Evolutionary conservation across 2,797 vertebrate species (phyloP).

Genomic region (Oreonectes daqikongensis): DNA sequence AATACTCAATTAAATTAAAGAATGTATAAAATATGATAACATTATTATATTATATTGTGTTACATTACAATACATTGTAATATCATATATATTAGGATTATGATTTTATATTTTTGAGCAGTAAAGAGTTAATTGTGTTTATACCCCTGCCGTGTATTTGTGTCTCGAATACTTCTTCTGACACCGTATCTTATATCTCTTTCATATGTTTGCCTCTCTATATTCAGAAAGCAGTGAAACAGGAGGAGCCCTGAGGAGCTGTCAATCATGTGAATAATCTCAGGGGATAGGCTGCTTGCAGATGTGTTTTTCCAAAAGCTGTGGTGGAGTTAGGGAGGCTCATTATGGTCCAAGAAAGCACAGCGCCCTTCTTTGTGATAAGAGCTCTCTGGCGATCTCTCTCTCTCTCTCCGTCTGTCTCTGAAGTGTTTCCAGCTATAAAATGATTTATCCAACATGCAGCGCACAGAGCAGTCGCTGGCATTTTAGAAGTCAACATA

Average conservation of each 20-base stretch:
- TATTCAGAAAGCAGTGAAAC: conserved; percentile 45
- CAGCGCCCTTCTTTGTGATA: conserved; percentile 75
- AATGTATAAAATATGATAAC: too few relatives aligned
- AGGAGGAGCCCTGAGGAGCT: conserved; percentile 68
- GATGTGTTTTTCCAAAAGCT: conserved; percentile 72
- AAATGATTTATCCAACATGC: background rate
- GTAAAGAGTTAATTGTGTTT: background rate
- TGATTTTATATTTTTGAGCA: background rate
- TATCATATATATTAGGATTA: background rate
- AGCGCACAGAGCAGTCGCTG: conserved; percentile 15
- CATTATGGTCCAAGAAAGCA: conserved; percentile 75
- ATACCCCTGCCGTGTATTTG: conserved; percentile 5
- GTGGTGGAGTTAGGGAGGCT: conserved; percentile 72
- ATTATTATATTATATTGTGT: too few relatives aligned
- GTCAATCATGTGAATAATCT: conserved; percentile 74
- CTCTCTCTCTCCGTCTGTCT: conserved; percentile 1
- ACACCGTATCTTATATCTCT: conserved; percentile 32
- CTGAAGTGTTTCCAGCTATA: conserved; percentile 21
- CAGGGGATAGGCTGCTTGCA: conserved; percentile 76
- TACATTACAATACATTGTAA: too few relatives aligned
- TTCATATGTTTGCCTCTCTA: conserved; percentile 21
- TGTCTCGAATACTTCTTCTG: conserved; percentile 20
- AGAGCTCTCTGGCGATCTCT: conserved; percentile 44
- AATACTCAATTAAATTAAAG: too few relatives aligned
- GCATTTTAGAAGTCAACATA: conserved; percentile 1